These are phyloP conservation scores for Chionomys nivalis DNA, from an alignment of 2,113 vertebrate species.

Conservation along the genomic window DNA sequence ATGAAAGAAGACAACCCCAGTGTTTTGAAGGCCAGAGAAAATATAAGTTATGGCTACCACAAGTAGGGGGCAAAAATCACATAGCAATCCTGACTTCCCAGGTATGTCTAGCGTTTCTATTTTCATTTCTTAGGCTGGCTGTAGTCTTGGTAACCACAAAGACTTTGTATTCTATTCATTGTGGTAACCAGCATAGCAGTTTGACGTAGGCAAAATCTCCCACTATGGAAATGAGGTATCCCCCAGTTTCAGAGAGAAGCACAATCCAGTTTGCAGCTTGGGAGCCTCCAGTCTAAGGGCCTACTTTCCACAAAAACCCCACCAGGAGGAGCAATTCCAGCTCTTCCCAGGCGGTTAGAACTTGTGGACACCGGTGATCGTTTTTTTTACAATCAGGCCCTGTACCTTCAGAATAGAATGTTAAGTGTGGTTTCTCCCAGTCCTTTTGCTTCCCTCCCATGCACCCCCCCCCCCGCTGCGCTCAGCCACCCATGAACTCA, in stretches of 20 bases:
- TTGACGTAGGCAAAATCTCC: slow-evolving; percentile 53
- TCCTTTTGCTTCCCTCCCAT: neutral
- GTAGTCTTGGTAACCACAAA: slow-evolving; percentile 60
- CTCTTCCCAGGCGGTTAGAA: neutral
- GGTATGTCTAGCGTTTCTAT: slow-evolving; percentile 38
- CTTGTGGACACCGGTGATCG: rapidly evolving
- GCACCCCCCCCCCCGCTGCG: neutral
- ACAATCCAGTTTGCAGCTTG: neutral
- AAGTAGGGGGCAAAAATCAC: slow-evolving; percentile 1
- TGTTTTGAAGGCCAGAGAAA: slow-evolving; percentile 32
- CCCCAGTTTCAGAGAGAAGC: slow-evolving; percentile 29
- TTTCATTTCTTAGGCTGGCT: slow-evolving; percentile 21
- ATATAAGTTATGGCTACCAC: neutral
- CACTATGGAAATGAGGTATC: slow-evolving; percentile 57
- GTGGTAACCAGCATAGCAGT: slow-evolving; percentile 36
- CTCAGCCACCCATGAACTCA: neutral
- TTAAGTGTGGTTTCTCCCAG: neutral
- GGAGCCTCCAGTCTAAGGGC: neutral
- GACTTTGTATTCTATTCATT: slow-evolving; percentile 59
- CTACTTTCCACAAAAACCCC: slow-evolving; percentile 54
- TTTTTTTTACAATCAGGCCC: neutral
- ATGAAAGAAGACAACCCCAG: neutral
- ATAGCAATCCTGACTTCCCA: slow-evolving; percentile 13
- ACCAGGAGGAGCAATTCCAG: neutral
- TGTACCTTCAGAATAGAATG: neutral